phyloP scores from a whole-genome alignment of 1,140 invertebrate species.

The Aradophagus sp. region DNA sequence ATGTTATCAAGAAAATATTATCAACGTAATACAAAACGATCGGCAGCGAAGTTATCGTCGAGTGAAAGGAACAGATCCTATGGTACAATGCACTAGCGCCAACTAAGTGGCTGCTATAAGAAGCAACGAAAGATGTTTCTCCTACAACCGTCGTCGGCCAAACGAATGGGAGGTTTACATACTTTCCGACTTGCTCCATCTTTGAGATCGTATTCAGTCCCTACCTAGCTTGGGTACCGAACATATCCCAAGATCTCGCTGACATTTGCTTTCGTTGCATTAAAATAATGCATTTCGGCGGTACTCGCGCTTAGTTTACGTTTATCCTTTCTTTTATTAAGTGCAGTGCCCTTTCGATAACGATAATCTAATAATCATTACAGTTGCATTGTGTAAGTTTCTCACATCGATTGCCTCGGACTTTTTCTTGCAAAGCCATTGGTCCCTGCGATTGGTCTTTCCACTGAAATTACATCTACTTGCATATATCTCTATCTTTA shows the following conservation, averaged over 20 bases:
- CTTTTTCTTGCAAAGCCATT: too few relatives aligned
- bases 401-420: too few relatives aligned
- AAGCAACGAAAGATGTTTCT: constrained; percentile 50
- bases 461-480: too few relatives aligned
- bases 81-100: constrained; percentile 42
- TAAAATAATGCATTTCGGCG: neutral
- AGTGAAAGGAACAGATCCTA: too few relatives aligned
- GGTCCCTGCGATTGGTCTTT: too few relatives aligned
- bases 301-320: too few relatives aligned
- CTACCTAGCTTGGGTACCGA: constrained; percentile 43
- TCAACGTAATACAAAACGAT: too few relatives aligned
- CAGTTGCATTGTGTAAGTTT: neutral
- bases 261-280: constrained; percentile 4
- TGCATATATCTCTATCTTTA: too few relatives aligned
- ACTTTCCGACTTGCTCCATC: constrained; percentile 51
- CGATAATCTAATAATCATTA: constrained; percentile 8
- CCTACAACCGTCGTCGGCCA: constrained; percentile 31
- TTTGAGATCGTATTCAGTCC: constrained; percentile 48
- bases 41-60: too few relatives aligned
- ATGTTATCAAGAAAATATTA: too few relatives aligned
- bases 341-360: constrained; percentile 1
- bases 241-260: constrained; percentile 17
- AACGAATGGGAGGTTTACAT: constrained; percentile 45
- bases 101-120: constrained; percentile 46
- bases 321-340: neutral